phyloP scores from a whole-genome alignment of 2,888 invertebrate genomes.

The Plagodis dolabraria region DNA sequence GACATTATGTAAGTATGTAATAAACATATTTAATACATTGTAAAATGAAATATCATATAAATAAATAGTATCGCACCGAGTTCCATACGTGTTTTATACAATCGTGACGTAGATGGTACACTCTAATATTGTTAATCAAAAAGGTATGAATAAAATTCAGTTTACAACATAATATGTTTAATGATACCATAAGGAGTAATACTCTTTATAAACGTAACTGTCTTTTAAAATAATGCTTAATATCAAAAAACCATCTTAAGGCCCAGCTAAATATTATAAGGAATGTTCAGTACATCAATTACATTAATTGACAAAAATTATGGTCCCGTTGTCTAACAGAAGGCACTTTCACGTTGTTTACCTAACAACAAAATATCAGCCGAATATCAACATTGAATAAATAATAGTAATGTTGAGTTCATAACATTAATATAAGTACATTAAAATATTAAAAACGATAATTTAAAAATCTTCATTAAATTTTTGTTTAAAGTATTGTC shows the following conservation, averaged over 20 bases:
- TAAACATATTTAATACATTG: too few species aligned
- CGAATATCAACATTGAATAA: slow-evolving; percentile 53
- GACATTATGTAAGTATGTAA: too few species aligned
- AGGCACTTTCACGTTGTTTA: slow-evolving; percentile 69
- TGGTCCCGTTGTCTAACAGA: slow-evolving; percentile 68
- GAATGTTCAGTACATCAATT: slow-evolving; percentile 79
- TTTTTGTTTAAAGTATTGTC: slow-evolving; percentile 45
- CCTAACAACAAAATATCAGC: slow-evolving; percentile 44
- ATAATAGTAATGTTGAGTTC: slow-evolving; percentile 52
- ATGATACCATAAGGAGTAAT: slow-evolving; percentile 73
- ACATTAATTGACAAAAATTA: slow-evolving; percentile 59
- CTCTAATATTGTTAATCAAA: slow-evolving; percentile 17
- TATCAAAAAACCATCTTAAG: slow-evolving; percentile 59
- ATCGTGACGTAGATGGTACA: too few species aligned
- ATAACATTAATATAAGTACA: slow-evolving; percentile 51
- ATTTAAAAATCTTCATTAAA: slow-evolving; percentile 33
- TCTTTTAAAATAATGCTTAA: slow-evolving; percentile 57
- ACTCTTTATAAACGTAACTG: slow-evolving; percentile 77
- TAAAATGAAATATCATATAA: too few species aligned
- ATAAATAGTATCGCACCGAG: too few species aligned
- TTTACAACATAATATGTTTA: slow-evolving; percentile 68
- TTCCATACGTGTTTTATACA: too few species aligned
- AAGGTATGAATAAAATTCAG: not conserved
- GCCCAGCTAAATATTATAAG: slow-evolving; percentile 65
- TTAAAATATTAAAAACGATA: slow-evolving; percentile 38